phyloP scores from a whole-genome alignment of 2,113 vertebrate genomes.

The Paralichthys olivaceus region DNA sequence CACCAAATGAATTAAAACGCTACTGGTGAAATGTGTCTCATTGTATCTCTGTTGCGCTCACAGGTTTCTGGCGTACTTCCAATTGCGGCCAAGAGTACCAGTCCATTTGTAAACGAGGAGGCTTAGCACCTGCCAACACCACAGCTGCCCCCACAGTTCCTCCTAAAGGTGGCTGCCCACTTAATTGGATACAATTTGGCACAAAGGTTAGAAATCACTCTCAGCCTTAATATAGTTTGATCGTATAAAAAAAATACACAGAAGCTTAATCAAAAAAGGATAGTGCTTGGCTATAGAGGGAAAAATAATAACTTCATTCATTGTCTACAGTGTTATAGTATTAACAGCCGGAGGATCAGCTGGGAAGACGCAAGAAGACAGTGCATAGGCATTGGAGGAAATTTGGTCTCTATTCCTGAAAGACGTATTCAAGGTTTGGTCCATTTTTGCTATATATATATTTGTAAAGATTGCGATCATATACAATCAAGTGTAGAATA shows the following conservation, averaged over 20 bases:
- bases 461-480: not conserved
- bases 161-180: constrained; percentile 83
- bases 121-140: constrained; percentile 81
- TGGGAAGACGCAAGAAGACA: constrained; percentile 86
- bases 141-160: constrained; percentile 82
- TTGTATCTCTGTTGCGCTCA: not conserved
- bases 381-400: constrained; percentile 84
- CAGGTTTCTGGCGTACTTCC: constrained; percentile 89
- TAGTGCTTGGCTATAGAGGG: not conserved
- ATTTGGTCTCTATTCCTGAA: constrained; percentile 83
- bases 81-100: constrained; percentile 87
- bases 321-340: constrained; percentile 87
- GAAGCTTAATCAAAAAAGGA: not conserved
- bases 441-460: not conserved
- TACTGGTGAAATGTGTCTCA: not conserved
- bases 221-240: not conserved
- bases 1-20: not conserved
- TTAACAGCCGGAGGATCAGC: constrained; percentile 76
- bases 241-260: not conserved
- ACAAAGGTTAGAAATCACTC: constrained; percentile 81
- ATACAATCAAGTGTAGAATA: not conserved
- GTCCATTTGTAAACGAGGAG: constrained; percentile 89
- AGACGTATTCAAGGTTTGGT: constrained; percentile 88
- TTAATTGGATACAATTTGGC: constrained; percentile 85
- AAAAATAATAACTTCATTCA: not conserved